Conservation (phyloP, 53 echinoderm and acorn worm species). For the Actinopyga echinites region DNA sequence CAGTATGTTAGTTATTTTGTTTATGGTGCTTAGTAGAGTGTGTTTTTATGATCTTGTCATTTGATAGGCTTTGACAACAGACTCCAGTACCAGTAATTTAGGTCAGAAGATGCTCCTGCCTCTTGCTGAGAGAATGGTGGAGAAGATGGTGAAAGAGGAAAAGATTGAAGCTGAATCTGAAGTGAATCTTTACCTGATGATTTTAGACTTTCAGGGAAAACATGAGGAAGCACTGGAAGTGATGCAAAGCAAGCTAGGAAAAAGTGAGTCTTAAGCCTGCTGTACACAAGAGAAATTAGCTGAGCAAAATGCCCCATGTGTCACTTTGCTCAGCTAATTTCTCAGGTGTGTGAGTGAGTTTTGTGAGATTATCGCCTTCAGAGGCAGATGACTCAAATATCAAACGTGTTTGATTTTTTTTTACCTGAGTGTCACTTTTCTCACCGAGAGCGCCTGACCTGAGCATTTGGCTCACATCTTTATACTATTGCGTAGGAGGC, state of each 20-base stretch:
- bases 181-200: constrained; percentile 88
- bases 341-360: background rate
- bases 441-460: no score
- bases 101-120: constrained; percentile 81
- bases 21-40: no score
- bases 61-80: constrained; percentile 66
- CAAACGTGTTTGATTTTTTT: no score
- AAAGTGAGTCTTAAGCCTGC: constrained; percentile 60
- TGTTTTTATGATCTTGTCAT: background rate
- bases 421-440: no score
- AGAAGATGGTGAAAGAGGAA: constrained; percentile 88
- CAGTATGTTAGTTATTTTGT: no score
- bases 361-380: no score
- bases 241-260: constrained; percentile 63
- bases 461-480: no score
- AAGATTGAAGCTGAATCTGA: constrained; percentile 91
- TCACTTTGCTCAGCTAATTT: no score
- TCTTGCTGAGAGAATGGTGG: constrained; percentile 93
- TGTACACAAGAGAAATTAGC: no score
- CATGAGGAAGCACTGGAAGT: constrained; percentile 86
- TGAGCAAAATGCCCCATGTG: no score
- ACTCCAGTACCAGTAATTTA: constrained; percentile 57
- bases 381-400: no score
- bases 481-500: no score
- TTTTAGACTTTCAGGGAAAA: constrained; percentile 76